Evolutionary conservation across 2,888 invertebrate genomes (phyloP), one percentile per base, ranked within the genome.

Genomic region (Apantesis nais): DNA sequence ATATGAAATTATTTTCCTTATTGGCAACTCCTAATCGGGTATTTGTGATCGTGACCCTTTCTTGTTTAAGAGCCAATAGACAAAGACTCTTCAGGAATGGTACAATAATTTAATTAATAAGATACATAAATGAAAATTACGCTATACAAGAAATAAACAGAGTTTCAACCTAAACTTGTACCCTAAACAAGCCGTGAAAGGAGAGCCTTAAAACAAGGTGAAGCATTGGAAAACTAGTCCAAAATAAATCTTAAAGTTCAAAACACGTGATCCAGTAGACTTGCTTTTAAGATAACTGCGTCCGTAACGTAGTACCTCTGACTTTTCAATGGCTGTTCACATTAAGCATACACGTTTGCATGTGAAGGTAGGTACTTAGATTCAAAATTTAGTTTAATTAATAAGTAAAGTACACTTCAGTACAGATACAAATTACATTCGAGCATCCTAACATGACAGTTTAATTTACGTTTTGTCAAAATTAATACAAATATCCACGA

Each of bases 391-490:
- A 58, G 55, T 71, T 73, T 67, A 31, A 78, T 78, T 73, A 73
- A 69, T 71, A 71, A 71, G 61, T 66, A 37, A 74, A 55, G 63
- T 78, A 74, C 76, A 78, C 41, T 74, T 70, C 41, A 75, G 75
- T 70, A 74, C 70, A 71, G 70, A 81, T 71, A 74, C 70, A 71
- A 74, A 81, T 77, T 77, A 75, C 74, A 70, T 68, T 77, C 74
- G 67, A 76, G 75, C 61, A 41, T 61, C 66, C n/a, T 68, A 73
- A 76, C 80, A 76, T 85, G 86, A 87, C 87, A 87, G 82, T 84
- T 86, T 85, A 85, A 87, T 88, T 87, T 86, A 81, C 79, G 82
- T 77, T 79, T 78, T 82, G 84, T 84, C 86, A 84, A 84, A 87
- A 85, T 87, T 85, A 83, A 85, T 88, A 85, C 79, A 82, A 86